These are phyloP conservation scores for Dastarcus helophoroides DNA, from an alignment of 2,888 invertebrate species.

Conservation along the genomic window DNA sequence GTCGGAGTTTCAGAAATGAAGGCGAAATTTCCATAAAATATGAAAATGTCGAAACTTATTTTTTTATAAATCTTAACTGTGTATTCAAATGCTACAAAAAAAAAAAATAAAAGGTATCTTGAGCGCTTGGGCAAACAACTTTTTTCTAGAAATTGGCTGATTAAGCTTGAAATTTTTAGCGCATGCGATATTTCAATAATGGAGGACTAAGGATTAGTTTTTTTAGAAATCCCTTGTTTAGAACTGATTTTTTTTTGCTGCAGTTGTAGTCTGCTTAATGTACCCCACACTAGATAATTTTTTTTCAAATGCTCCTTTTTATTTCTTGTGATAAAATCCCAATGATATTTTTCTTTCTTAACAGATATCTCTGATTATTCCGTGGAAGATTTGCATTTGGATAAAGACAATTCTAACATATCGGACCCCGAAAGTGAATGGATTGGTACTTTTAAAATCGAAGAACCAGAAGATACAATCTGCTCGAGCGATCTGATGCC, in stretches of 20 bases:
- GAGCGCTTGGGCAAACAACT: too few relatives aligned
- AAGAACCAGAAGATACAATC: conserved; percentile 28
- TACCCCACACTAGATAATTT: too few relatives aligned
- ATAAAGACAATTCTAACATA: conserved; percentile 41
- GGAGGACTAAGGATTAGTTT: too few relatives aligned
- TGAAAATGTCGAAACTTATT: too few relatives aligned
- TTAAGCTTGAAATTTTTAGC: too few relatives aligned
- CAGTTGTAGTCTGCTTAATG: background rate
- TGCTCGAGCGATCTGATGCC: conserved; percentile 3
- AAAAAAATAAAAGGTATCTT: too few relatives aligned
- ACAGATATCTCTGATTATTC: conserved; percentile 39
- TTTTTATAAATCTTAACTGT: too few relatives aligned
- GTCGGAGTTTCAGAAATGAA: too few relatives aligned
- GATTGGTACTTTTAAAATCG: conserved; percentile 34
- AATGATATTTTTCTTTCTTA: conserved; percentile 12
- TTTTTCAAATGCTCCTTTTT: background rate
- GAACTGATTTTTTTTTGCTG: background rate
- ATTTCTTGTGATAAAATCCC: background rate
- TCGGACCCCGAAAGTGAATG: conserved; percentile 65
- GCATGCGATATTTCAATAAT: too few relatives aligned
- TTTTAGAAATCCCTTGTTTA: background rate
- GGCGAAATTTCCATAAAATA: too few relatives aligned
- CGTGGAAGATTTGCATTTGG: conserved; percentile 45
- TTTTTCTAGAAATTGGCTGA: too few relatives aligned
- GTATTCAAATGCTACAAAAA: too few relatives aligned